A percentile compares a stretch with the other conserved stretches of the same genome.
Evolutionary conservation across 2,797 vertebrate genomes (phyloP).

Genomic region (Silurus aristotelis): DNA sequence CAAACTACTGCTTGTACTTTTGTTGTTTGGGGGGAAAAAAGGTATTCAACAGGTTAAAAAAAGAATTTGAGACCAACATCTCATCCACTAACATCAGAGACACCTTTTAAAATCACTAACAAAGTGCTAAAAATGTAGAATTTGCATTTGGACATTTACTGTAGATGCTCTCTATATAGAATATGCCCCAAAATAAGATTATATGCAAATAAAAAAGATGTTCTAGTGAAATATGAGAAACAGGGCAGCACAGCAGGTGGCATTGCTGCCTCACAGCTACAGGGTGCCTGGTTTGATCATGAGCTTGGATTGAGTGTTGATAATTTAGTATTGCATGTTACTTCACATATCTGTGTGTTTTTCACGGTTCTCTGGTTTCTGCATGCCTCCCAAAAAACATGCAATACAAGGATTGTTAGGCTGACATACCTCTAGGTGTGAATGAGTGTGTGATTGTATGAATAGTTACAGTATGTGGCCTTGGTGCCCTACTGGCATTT

Average conservation of each 20-base stretch:
- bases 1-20: background rate
- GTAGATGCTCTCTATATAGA: background rate
- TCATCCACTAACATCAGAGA: conserved; percentile 39
- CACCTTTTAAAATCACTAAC: conserved; percentile 23
- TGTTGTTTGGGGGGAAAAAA: conserved; percentile 25
- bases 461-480: no score
- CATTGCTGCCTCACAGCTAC: background rate
- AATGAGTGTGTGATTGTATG: no score
- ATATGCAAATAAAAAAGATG: conserved; percentile 2
- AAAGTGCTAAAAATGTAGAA: background rate
- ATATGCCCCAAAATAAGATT: background rate
- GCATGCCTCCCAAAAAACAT: background rate
- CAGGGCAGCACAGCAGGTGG: background rate
- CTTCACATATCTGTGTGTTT: background rate
- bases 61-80: conserved; percentile 48
- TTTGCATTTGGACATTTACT: background rate
- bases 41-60: conserved; percentile 37
- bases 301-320: background rate
- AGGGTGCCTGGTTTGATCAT: conserved; percentile 6
- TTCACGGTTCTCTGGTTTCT: background rate
- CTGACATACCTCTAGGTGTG: background rate
- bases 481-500: no score
- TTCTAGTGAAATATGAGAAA: background rate
- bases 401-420: background rate
- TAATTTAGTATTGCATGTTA: background rate